Evolutionary conservation across 2,888 invertebrate species (phyloP), one percentile per base, ranked within the genome.

Genomic region (Rhaphigaster nebulosa): DNA sequence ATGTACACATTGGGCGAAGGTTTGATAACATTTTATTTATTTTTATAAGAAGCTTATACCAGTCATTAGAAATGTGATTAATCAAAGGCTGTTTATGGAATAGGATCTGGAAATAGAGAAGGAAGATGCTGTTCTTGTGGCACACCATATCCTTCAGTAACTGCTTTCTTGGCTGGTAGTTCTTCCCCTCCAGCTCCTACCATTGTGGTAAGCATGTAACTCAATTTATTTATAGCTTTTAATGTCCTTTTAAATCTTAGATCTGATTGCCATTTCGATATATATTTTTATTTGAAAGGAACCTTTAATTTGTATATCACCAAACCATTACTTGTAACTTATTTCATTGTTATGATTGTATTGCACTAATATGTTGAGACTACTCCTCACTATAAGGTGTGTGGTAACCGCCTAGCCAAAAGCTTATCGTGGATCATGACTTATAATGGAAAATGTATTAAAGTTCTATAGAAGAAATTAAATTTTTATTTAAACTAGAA

Each of bases 71-170:
- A 56, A 87, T n/a, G 56, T 90, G 54, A 84, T 54, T 29, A 34
- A 65, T 34, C 10, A 38, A 76, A 20, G 38, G 20, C 34, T 23
- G 10, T 76, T 76, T 93, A 45, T n/a, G n/a, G n/a, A n/a, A n/a
- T 93, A 92, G 84, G 90, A 84, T 50, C 94, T 93, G 90, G 54
- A 50, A 90, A 70, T 50, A 87, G 90, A 45, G 95, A 94, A 84
- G 95, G 95, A 93, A 95, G 97, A 91, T 97, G 97, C 93, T 96
- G 96, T 92, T 95, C 96, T 90, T 97, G 96, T 93, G 96, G 96
- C 87, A 93, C 95, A 92, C 94, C 90, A 60, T 92, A 92, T 90
- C 91, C 91, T 70, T 87, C 90, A 34, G 92, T 91, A 34, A 54
- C 91, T n/a, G 91, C 87, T 56, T 92, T 91, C 90, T 90, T 92